phyloP scores from a whole-genome alignment of 2,113 vertebrate species.

The Vidua macroura region DNA sequence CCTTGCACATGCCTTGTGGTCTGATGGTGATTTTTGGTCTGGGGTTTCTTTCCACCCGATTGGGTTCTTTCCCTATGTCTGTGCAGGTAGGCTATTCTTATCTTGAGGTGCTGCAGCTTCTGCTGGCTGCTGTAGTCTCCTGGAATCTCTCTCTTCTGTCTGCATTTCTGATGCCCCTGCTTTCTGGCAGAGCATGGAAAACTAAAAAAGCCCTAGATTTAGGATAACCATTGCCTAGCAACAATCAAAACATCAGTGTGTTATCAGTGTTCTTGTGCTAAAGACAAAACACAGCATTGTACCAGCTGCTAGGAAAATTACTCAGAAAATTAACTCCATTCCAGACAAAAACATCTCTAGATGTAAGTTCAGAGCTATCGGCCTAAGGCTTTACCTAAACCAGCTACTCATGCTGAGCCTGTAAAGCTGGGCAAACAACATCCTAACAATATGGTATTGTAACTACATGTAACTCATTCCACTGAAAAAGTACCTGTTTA shows the following conservation, averaged over 20 bases:
- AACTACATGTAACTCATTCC: neutral
- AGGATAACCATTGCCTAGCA: neutral
- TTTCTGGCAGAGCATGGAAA: neutral
- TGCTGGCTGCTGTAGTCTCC: neutral
- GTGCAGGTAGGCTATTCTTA: neutral
- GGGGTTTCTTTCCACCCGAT: neutral
- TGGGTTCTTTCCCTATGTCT: neutral
- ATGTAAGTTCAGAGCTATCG: neutral
- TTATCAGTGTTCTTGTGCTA: neutral
- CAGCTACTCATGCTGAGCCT: neutral
- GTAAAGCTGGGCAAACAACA: neutral
- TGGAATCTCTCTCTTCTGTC: neutral
- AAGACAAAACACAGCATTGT: neutral
- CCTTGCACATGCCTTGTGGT: neutral
- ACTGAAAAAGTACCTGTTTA: neutral
- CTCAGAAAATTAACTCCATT: neutral
- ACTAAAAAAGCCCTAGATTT: too few relatives aligned
- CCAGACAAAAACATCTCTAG: neutral
- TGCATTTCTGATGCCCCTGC: neutral
- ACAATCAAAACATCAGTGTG: neutral
- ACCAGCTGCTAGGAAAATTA: neutral
- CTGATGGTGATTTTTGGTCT: neutral
- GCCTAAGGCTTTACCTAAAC: neutral
- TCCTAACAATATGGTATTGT: accelerated
- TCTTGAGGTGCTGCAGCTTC: neutral